Evolutionary conservation across 2,888 invertebrate genomes (phyloP), one percentile per base, ranked within the genome.

Genomic region (Eulithis prunata): DNA sequence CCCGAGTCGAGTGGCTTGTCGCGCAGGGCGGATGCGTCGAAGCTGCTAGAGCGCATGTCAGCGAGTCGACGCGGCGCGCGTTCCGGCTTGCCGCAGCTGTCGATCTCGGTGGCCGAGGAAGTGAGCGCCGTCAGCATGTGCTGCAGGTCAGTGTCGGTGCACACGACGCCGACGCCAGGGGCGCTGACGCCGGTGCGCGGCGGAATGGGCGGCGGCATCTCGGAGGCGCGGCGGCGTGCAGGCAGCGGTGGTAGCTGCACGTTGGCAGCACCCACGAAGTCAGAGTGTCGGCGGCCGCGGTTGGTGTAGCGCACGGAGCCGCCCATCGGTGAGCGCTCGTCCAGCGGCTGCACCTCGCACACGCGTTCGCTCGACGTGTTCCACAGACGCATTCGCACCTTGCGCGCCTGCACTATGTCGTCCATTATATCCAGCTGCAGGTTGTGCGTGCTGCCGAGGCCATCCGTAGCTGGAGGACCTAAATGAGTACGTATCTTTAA

Each of bases 341-440:
- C 96, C 5, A 97, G 86, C 0, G 96, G 96, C 80, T 97, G 96
- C 32, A 97, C 96, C 84, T 97, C 97, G 82, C 97, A 97, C 11
- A 97, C 96, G 62, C 95, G 95, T 84, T 96, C 96, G 78, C 94
- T 96, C 67, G 96, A 96, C 1, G 97, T 97, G 70, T 96, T 96
- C 96, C 97, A 97, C 79, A 97, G 94, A 80, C 97, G 97, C 95
- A 97, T 95, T 68, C 97, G 95, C 0, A 97, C 95, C 93, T 97
- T 97, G 57, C 96, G 94, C 12, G 97, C 96, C 78, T 96, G 95
- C 12, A 97, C 96, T 69, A 97, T 97, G 80, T 97, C 97, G 78
- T 97, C 97, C 97, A 97, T 97, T 73, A 97, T 97, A 81, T 97
- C 97, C 76, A 97, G 89, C 82, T 97, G 97, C 7, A 97, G 93